Conservation (phyloP, 1,140 invertebrate species). For the Cotesia vestalis region DNA sequence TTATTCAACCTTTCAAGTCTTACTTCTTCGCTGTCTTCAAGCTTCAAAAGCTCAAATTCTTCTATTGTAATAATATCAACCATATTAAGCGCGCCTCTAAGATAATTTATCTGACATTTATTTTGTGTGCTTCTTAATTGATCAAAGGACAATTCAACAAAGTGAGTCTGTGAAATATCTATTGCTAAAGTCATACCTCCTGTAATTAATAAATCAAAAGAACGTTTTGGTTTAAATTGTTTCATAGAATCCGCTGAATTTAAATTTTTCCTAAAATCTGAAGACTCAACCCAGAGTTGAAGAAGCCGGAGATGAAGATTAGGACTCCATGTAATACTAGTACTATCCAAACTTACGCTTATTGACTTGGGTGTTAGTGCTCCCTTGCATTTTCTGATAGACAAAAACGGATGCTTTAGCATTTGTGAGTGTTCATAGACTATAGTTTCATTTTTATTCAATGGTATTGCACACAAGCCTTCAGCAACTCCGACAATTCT, state of each 20-base stretch:
- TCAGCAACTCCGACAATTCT: conserved; percentile 58
- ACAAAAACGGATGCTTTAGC: conserved; percentile 58
- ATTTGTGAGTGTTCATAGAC: conserved; percentile 57
- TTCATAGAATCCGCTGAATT: conserved; percentile 27
- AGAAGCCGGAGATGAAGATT: conserved; percentile 62
- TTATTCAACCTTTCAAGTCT: conserved; percentile 75
- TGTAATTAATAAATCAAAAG: conserved; percentile 58
- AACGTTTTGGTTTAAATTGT: conserved; percentile 39
- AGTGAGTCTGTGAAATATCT: conserved; percentile 60
- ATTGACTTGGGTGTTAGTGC: conserved; percentile 52
- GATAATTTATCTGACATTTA: conserved; percentile 59
- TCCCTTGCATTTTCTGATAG: conserved; percentile 61
- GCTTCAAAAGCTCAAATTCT: conserved; percentile 71
- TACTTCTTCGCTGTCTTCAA: conserved; percentile 71
- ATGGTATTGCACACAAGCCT: conserved; percentile 59
- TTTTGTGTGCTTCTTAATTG: conserved; percentile 59
- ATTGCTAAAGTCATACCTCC: conserved; percentile 56
- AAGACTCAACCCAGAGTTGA: conserved; percentile 60
- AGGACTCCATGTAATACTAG: conserved; percentile 60
- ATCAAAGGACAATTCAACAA: conserved; percentile 59
- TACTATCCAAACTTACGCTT: conserved; percentile 58
- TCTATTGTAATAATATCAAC: conserved; percentile 80
- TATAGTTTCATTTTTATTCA: conserved; percentile 59
- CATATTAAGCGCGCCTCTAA: conserved; percentile 72
- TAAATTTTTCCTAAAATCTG: conserved; percentile 50